Evolutionary conservation across 2,888 invertebrate species (phyloP), one percentile per base, ranked within the genome.

Genomic region (Xanthia icteritia): DNA sequence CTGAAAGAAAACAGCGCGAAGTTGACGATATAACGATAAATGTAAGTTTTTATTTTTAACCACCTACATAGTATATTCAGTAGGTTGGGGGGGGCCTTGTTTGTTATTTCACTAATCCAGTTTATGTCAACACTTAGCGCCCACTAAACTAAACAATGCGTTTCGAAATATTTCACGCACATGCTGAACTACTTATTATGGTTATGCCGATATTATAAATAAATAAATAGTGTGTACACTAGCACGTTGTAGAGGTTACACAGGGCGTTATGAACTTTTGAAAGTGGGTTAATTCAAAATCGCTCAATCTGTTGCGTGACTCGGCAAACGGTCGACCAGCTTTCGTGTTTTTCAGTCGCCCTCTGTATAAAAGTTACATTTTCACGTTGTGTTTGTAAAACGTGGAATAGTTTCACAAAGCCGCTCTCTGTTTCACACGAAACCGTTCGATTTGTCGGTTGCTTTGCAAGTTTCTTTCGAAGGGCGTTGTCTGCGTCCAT

Each of bases 271-370:
- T 89, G 85, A 86, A 89, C 86, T 89, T 87, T 85, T 82, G 81
- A 91, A 94, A 93, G 86, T 94, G 90, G 94, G 93, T 93, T 93
- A 92, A 91, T 88, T 85, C 87, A 87, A 90, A 93, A 92, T 92
- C 92, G 90, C 90, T 93, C 92, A 93, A 91, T 92, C 91, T 89
- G 86, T 94, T 92, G 94, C 94, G 94, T 95, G 95, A 94, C 93
- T 92, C 88, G 84, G 89, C 92, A 90, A 92, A 91, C 84, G 86
- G 86, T 86, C 84, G 89, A 78, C 64, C 71, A 83, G 89, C 85
- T 88, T 92, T 90, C 91, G 89, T 91, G 91, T 89, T 89, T 92
- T 93, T 91, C 89, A 90, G 87, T 87, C 79, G 71, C 77, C 86
- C 88, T 68, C 83, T 84, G 84, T 81, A 87, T 73, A 80, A 71